These are phyloP conservation scores for Maniola jurtina DNA, from an alignment of 1,140 invertebrate genomes.

Conservation along the genomic window DNA sequence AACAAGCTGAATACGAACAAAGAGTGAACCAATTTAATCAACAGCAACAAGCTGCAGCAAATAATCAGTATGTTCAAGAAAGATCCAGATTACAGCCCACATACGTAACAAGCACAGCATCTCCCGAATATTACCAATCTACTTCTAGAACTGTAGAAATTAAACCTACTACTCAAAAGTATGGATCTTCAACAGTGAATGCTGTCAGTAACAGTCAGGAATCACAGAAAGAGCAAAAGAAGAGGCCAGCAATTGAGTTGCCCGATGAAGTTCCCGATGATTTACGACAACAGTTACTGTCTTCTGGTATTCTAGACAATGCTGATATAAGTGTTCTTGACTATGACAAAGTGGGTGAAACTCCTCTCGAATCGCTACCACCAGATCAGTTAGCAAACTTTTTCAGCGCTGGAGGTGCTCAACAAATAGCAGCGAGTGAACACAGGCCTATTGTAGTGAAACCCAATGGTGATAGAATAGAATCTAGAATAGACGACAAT, in stretches of 20 bases:
- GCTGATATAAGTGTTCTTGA: conserved; percentile 92
- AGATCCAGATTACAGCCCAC: conserved; percentile 52
- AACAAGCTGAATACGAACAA: conserved; percentile 39
- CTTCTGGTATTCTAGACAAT: conserved; percentile 90
- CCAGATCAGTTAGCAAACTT: conserved; percentile 91
- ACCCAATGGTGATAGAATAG: conserved; percentile 80
- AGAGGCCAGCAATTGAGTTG: conserved; percentile 81
- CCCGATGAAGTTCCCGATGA: conserved; percentile 93
- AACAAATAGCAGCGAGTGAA: conserved; percentile 85
- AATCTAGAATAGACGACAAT: conserved; percentile 77
- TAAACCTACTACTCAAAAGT: conserved; percentile 65
- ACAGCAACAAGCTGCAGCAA: conserved; percentile 55
- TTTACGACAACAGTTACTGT: conserved; percentile 88
- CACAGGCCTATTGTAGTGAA: conserved; percentile 82
- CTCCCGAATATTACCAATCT: conserved; percentile 62
- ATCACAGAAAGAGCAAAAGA: conserved; percentile 75
- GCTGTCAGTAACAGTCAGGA: conserved; percentile 63
- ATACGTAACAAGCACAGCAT: conserved; percentile 55
- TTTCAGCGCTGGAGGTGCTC: conserved; percentile 86
- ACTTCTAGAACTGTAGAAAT: conserved; percentile 67
- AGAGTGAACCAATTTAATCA: conserved; percentile 46
- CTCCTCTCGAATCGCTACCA: conserved; percentile 89
- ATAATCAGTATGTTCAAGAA: conserved; percentile 61
- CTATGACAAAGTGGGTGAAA: conserved; percentile 93
- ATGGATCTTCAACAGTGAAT: conserved; percentile 66